These are phyloP conservation scores for Corythornis madagascariensis DNA, from an alignment of 2,113 vertebrate genomes.

Conservation along the genomic window DNA sequence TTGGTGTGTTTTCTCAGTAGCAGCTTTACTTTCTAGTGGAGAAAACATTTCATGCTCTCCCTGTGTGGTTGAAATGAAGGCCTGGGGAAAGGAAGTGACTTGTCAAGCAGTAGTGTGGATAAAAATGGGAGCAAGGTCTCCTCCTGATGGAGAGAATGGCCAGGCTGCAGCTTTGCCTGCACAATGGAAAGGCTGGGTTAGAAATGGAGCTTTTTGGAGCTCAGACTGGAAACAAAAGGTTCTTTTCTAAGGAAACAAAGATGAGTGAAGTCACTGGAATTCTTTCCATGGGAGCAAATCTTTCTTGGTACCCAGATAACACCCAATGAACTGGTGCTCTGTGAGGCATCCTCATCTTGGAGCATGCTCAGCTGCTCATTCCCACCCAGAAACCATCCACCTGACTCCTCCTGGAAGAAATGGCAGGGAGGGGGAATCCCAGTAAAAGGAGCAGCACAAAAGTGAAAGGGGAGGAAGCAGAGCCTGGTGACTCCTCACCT, in stretches of 20 bases:
- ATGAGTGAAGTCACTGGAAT: neutral
- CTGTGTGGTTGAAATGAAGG: neutral
- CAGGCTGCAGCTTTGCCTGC: neutral
- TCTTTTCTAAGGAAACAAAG: constrained; percentile 1
- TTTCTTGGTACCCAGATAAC: neutral
- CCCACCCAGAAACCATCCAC: neutral
- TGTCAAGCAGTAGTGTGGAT: neutral
- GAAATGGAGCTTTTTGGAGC: neutral
- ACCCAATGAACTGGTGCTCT: neutral
- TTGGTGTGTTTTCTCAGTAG: neutral
- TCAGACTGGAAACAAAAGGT: neutral
- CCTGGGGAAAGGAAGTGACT: neutral
- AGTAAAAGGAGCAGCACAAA: neutral
- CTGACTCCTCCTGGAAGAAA: neutral
- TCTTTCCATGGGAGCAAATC: neutral
- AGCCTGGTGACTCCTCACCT: constrained; percentile 13
- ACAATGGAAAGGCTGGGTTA: neutral
- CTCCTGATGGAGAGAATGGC: neutral
- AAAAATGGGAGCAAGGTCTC: neutral
- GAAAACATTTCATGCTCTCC: neutral
- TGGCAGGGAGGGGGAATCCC: neutral
- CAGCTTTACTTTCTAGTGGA: neutral
- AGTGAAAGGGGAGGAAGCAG: neutral
- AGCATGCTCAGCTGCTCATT: neutral
- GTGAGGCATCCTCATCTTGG: neutral